Base-by-base conservation (phyloP, 2,797 vertebrate species). In the Mus minutoides region DNA sequence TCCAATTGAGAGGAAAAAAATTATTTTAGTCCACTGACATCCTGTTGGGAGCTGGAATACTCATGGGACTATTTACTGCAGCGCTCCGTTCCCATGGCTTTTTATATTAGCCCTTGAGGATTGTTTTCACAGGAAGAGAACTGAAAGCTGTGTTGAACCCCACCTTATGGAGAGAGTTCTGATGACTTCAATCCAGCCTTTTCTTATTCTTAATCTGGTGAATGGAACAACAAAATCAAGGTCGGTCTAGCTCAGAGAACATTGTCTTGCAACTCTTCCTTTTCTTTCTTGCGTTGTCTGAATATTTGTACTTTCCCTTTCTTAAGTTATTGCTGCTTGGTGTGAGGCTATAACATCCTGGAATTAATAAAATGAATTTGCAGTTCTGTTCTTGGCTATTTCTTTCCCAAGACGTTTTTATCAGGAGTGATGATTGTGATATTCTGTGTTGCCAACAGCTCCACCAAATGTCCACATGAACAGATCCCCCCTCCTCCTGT, bases 181-280 rank as follows among this genome's bases (percentile, higher is more conserved):
- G 43, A 90, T 95, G 46, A 87, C 62, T 96, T 71, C 76, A 52
- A 49, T 93, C 37, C 19, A 75, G 26, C 82, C 96, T 93, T 77
- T 31, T 73, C 17, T 77, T 71, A 13, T 83, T 94, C 71, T 82
- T 11, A 94, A 64, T 82, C 75, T 46, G 69, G 4, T 71, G 16
- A 83, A 52, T 93, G 37, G 93, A 84, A 90, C 13, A 79, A 67
- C 52, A 91, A 92, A 85, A 6, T 8, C 37, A 76, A 77, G 34
- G 43, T 84, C 24, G 34, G 43, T 84, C 24, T 94, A 84, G 11
- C 56, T 93, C 37, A 56, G 73, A 92, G 52, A 82, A 69, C 6
- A 2, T 12, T 49, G n/a, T 87, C 43, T 3, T 88, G 10, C 58
- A 60, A 37, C 62, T 37, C 82, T 94, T 21, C 19, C 58, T 94